These are phyloP conservation scores for Erynnis tages DNA, from an alignment of 2,888 invertebrate genomes.

Conservation along the genomic window DNA sequence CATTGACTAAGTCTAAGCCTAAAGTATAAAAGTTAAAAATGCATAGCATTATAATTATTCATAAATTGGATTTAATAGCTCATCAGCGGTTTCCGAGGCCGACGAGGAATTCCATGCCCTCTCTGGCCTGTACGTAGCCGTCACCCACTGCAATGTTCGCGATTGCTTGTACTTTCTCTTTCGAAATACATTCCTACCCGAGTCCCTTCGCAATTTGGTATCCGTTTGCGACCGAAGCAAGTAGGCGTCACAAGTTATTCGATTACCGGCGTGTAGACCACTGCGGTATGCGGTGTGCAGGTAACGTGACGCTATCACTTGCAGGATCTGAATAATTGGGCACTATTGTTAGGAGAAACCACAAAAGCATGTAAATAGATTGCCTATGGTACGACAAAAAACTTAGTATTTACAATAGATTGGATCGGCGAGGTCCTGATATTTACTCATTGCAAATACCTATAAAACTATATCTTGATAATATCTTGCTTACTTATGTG, in stretches of 20 bases:
- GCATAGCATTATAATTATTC: constrained; percentile 47
- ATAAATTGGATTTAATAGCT: constrained; percentile 65
- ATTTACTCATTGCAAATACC: too few relatives aligned
- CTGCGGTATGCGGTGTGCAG: constrained; percentile 71
- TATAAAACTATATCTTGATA: too few relatives aligned
- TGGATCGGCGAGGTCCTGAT: too few relatives aligned
- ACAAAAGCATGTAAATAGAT: too few relatives aligned
- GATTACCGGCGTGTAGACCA: constrained; percentile 67
- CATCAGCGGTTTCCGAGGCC: constrained; percentile 59
- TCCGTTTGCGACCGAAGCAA: constrained; percentile 60
- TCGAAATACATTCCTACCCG: constrained; percentile 46
- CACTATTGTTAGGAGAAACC: too few relatives aligned
- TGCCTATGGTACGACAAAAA: too few relatives aligned
- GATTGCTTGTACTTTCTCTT: constrained; percentile 49
- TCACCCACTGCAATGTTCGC: constrained; percentile 65
- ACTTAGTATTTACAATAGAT: too few relatives aligned
- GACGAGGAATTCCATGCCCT: constrained; percentile 48
- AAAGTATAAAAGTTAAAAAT: too few relatives aligned
- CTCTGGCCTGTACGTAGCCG: constrained; percentile 46
- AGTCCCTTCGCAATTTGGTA: constrained; percentile 41
- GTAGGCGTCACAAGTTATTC: constrained; percentile 61
- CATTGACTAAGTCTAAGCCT: too few relatives aligned
- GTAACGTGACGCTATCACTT: constrained; percentile 66
- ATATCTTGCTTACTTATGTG: too few relatives aligned
- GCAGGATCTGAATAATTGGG: constrained; percentile 66